Conservation (phyloP, 1,140 invertebrate species). For the Drosophila subpulchrella region DNA sequence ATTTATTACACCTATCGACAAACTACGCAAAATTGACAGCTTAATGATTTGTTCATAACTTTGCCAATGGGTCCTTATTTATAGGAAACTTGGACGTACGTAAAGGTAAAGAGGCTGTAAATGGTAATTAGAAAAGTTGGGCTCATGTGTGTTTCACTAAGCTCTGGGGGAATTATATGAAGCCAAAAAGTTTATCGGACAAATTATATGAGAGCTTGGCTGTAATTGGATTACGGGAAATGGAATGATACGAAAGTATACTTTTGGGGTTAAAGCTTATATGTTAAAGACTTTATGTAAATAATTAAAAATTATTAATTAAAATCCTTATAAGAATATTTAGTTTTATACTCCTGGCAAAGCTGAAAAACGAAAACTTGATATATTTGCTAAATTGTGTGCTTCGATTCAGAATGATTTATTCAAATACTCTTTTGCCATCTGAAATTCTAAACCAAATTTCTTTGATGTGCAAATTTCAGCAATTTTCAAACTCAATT, state of each 20-base stretch:
- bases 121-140: slow-evolving; percentile 49
- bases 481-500: slow-evolving; percentile 2
- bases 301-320: too few species aligned
- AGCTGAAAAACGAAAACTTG: too few species aligned
- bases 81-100: slow-evolving; percentile 29
- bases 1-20: slow-evolving; percentile 65
- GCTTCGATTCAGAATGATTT: too few species aligned
- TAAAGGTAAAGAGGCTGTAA: not conserved
- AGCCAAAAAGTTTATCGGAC: slow-evolving; percentile 29
- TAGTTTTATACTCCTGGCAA: too few species aligned
- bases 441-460: not conserved
- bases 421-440: too few species aligned
- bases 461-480: not conserved
- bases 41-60: slow-evolving; percentile 75
- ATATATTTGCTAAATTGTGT: too few species aligned
- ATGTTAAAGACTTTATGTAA: too few species aligned
- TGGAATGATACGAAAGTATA: not conserved
- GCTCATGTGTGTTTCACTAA: slow-evolving; percentile 14
- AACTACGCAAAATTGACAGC: slow-evolving; percentile 60
- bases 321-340: too few species aligned
- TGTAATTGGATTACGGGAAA: slow-evolving; percentile 18
- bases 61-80: slow-evolving; percentile 62
- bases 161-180: slow-evolving; percentile 33
- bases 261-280: not conserved
- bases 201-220: slow-evolving; percentile 28